Base-by-base conservation (phyloP, 1,140 invertebrate genomes). In the Camponotus vicinus region DNA sequence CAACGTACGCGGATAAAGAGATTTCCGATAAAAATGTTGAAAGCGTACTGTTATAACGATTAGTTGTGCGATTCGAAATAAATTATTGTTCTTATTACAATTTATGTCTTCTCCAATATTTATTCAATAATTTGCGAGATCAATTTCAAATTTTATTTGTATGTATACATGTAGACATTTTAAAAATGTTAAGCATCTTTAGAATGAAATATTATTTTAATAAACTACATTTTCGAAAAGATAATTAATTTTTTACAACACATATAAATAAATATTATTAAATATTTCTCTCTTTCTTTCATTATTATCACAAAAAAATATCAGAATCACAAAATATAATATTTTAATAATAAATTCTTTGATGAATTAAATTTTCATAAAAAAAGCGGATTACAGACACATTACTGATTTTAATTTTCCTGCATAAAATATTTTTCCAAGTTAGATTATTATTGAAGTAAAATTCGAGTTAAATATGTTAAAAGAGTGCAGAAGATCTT, bases 1-100 rank as follows among this genome's bases (percentile, higher is more conserved):
- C 2, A n/a, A 13, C 40, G 18, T 45, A 64, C 1, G 59, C 40
- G 18, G 11, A 11, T 42, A 55, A 73, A 76, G 2, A 45, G 13
- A 59, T 40, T 59, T 64, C 27, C 9, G 27, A 64, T 45, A 61
- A 61, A 77, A 77, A 45, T 15, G 57, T 45, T 63, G 64, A 49
- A 64, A 64, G 73, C 42, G 64, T 18, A 77, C 63, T 32, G 66
- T 9, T n/a, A 42, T 45, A 63, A 15, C 55, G 6, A 9, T 8
- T 11, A 40, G 40, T 77, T 32, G 40, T 63, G 27, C n/a, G 8
- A 8, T n/a, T 4, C 9, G 5, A 63, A 78, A 64, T 27, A 40
- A 78, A 49, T 59, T 64, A 77, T 49, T 78, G 27, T 49, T n/a
- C 18, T 45, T 40, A 21, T 63, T 61, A 5, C 15, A 63, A 15